These are phyloP conservation scores for Spicauda simplicius DNA, from an alignment of 2,888 invertebrate genomes.

Conservation along the genomic window DNA sequence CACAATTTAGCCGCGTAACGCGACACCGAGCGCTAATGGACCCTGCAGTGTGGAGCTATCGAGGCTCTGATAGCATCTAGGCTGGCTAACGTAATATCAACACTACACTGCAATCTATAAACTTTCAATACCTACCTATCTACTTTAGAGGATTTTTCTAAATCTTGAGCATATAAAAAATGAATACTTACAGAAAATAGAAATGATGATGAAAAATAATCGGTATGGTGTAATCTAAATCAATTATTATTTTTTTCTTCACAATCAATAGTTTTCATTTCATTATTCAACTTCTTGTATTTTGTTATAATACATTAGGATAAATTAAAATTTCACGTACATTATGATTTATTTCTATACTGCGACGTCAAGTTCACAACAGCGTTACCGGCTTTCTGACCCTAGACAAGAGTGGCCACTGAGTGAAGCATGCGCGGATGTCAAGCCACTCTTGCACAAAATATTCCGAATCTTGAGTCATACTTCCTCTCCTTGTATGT, in stretches of 20 bases:
- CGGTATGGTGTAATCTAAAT: no score
- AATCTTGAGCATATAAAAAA: no score
- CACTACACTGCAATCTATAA: background rate
- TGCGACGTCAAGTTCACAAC: background rate
- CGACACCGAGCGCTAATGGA: conserved; percentile 70
- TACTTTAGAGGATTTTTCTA: no score
- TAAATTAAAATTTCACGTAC: background rate
- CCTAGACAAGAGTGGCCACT: background rate
- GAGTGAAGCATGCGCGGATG: conserved; percentile 3
- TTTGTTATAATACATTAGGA: background rate
- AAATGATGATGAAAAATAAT: no score
- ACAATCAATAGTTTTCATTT: no score
- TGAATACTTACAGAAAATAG: no score
- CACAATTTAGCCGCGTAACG: conserved; percentile 76
- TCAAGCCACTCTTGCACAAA: conserved; percentile 5
- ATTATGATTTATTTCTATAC: background rate
- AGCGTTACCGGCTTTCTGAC: background rate
- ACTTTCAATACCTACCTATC: no score
- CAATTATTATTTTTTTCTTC: no score
- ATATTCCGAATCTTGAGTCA: conserved; percentile 1
- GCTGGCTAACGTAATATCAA: conserved; percentile 19
- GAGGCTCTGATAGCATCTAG: conserved; percentile 34
- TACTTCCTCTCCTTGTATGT: background rate
- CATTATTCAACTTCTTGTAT: no score
- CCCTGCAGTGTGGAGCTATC: conserved; percentile 47